Evolutionary conservation across 2,113 vertebrate species (phyloP).

Genomic region (Laterallus jamaicensis): DNA sequence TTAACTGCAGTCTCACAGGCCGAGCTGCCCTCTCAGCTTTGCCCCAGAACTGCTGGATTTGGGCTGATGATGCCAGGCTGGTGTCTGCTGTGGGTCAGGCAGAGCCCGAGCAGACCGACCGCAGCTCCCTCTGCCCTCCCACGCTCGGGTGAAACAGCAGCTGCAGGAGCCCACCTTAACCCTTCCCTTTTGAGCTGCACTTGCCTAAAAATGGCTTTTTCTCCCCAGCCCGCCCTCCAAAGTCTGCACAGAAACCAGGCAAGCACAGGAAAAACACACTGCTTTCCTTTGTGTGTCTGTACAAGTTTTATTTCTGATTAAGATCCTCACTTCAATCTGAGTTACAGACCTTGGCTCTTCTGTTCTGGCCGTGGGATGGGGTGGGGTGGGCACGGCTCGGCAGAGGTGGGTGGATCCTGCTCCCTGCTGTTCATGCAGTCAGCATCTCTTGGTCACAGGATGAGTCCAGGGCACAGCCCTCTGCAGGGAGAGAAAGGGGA

Average conservation of each 20-base stretch:
- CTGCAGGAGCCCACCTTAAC: not conserved
- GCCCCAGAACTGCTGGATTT: accelerated
- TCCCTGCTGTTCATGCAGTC: not conserved
- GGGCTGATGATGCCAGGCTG: not conserved
- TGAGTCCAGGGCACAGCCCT: conserved; percentile 57
- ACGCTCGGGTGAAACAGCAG: accelerated
- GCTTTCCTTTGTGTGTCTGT: not conserved
- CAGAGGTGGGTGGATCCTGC: not conserved
- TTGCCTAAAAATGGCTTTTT: not conserved
- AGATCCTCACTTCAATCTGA: not conserved
- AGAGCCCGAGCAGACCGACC: not conserved
- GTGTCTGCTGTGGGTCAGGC: not conserved
- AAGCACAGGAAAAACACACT: accelerated
- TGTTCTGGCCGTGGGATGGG: not conserved
- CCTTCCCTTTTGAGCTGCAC: not conserved
- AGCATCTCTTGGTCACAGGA: conserved; percentile 57
- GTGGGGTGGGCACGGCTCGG: accelerated
- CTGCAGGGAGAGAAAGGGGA: not conserved
- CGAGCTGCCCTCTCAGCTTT: not conserved
- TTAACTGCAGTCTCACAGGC: accelerated
- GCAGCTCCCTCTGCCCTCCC: not conserved
- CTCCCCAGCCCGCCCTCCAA: accelerated
- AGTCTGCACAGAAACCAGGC: not conserved
- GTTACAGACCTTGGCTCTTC: not conserved
- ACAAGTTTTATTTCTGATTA: conserved; percentile 41